These are phyloP conservation scores for Caenorhabditis plicata DNA, from an alignment of 2,888 invertebrate genomes.

Conservation along the genomic window DNA sequence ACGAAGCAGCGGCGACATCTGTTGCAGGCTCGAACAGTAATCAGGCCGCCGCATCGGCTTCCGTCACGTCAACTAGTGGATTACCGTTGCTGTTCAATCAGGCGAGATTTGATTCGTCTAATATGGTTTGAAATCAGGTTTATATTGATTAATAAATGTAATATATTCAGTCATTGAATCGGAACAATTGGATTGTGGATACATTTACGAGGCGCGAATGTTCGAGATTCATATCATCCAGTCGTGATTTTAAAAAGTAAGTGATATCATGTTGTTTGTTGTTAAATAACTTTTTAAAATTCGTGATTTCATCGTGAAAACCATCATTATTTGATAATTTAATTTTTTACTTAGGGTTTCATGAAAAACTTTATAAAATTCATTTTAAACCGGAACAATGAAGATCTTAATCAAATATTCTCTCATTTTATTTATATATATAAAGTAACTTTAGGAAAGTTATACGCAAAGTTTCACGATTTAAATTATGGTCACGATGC, in stretches of 20 bases:
- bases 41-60: conserved; percentile 1
- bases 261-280: conserved; percentile 1
- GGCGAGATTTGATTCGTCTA: conserved; percentile 29
- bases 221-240: conserved; percentile 58
- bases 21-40: too few species aligned
- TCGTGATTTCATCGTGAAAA: too few species aligned
- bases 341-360: too few species aligned
- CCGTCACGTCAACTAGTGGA: conserved; percentile 13
- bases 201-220: conserved; percentile 92
- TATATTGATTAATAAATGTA: background rate
- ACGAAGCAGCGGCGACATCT: background rate
- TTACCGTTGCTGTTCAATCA: conserved; percentile 31
- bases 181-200: conserved; percentile 78
- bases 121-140: conserved; percentile 18
- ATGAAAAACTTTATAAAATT: too few species aligned
- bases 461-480: too few species aligned
- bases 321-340: too few species aligned
- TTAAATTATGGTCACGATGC: too few species aligned
- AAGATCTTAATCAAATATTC: too few species aligned
- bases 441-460: too few species aligned
- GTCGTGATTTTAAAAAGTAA: conserved; percentile 51
- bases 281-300: too few species aligned
- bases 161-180: conserved; percentile 44
- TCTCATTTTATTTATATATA: too few species aligned
- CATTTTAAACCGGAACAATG: too few species aligned